Conservation (phyloP, 2,888 invertebrate genomes). For the Calameuta idolon region DNA sequence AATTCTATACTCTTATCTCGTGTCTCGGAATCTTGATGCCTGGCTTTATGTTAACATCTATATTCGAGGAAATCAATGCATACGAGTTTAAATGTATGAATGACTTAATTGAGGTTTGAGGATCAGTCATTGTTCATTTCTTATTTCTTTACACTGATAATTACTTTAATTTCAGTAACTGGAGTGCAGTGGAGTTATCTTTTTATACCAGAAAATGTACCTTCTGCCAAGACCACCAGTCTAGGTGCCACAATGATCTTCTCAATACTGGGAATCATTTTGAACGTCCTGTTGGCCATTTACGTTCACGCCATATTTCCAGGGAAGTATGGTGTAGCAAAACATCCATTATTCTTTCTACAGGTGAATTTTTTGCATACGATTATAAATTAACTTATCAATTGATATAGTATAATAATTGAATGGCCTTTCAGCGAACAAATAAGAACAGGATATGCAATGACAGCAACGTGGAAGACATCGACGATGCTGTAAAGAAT, state of each 20-base stretch:
- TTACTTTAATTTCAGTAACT: slow-evolving; percentile 55
- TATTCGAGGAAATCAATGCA: background rate
- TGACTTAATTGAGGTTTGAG: too few relatives aligned
- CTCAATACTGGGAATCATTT: slow-evolving; percentile 75
- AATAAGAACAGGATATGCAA: slow-evolving; percentile 54
- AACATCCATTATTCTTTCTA: slow-evolving; percentile 81
- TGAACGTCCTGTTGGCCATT: slow-evolving; percentile 82
- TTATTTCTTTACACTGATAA: background rate
- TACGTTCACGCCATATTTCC: slow-evolving; percentile 90
- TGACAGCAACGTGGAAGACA: slow-evolving; percentile 42
- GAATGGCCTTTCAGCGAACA: slow-evolving; percentile 34
- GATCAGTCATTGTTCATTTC: too few relatives aligned
- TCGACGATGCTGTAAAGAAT: slow-evolving; percentile 46
- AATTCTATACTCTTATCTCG: background rate
- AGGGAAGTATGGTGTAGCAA: slow-evolving; percentile 86
- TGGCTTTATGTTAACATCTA: background rate
- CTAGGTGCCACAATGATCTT: slow-evolving; percentile 80
- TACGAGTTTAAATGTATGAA: background rate
- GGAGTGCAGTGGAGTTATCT: slow-evolving; percentile 68
- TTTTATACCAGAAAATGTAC: slow-evolving; percentile 53
- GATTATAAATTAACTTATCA: background rate
- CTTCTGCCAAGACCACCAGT: slow-evolving; percentile 45
- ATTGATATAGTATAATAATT: background rate
- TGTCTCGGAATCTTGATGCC: background rate
- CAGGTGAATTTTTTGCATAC: slow-evolving; percentile 38